Base-by-base conservation (phyloP, 2,797 vertebrate genomes). In the Micromesistius poutassou region DNA sequence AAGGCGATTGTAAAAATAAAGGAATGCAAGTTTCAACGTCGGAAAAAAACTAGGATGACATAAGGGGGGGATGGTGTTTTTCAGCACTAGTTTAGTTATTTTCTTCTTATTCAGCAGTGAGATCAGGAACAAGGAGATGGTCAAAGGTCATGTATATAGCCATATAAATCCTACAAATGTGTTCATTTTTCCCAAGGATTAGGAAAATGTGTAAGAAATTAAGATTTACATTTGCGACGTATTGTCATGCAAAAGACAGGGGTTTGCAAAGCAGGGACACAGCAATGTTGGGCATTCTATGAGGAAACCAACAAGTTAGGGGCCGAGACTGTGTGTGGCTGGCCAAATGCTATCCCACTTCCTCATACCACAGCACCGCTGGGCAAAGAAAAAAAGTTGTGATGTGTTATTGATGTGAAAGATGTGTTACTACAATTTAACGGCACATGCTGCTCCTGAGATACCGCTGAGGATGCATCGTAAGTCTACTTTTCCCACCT, bases 1-100 rank as follows among this genome's bases (percentile, higher is more conserved):
- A 79, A 28, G 84, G 70, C 25, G 30, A 1, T 35, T 6, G 33
- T 35, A 72, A 83, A 33, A 55, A 55, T 19, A 55, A 55, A 55
- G 16, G 13, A 35, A 35, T 35, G 33, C 33, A 35, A 6, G 5
- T 35, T 35, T 35, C 33, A 35, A 35, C 33, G 33, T 35, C 1
- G 46, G 19, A 22, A 5, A 62, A 6, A 62, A 62, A n/a, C 22
- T 25, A 62, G 55, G 55, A 25, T 25, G 8, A 25, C 55, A 62
- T 62, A 2, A 62, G 6, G 55, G 25, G 22, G 55, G 19, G 55
- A 62, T 2, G 3, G 14, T 55, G 16, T 55, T 55, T 55, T 22
- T 55, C 50, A 55, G 50, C 50, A 19, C 16, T 22, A 22, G 50
- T 46, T 46, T 46, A 62, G 22, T 25, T 25, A 8, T 62, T 62